phyloP scores from a whole-genome alignment of 2,797 vertebrate genomes.

The Manis crassicaudata region DNA sequence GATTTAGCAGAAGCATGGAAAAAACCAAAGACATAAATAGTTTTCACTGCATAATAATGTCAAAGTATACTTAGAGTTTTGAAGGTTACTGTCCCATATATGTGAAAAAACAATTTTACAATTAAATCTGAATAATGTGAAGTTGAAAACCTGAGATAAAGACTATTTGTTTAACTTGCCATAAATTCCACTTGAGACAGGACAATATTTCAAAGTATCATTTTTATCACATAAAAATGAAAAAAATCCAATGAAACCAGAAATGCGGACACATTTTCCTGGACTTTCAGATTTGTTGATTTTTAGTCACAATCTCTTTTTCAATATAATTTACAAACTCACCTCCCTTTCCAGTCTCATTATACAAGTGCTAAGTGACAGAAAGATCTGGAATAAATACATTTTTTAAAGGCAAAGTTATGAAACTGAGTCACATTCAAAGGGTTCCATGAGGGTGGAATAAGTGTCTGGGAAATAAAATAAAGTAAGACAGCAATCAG shows the following conservation, averaged over 20 bases:
- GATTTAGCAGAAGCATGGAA: neutral
- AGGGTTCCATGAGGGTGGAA: slow-evolving; percentile 81
- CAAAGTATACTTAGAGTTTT: neutral
- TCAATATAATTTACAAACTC: slow-evolving; percentile 76
- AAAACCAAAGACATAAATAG: neutral
- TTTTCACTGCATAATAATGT: neutral
- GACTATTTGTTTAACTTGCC: slow-evolving; percentile 9
- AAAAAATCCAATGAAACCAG: slow-evolving; percentile 91
- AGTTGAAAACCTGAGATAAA: neutral
- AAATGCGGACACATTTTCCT: slow-evolving; percentile 84
- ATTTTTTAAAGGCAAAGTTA: slow-evolving; percentile 83
- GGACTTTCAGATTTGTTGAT: slow-evolving; percentile 81
- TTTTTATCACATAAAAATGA: slow-evolving; percentile 90
- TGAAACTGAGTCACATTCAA: slow-evolving; percentile 85
- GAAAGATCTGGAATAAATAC: slow-evolving; percentile 83
- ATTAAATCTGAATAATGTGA: neutral
- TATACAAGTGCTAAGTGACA: slow-evolving; percentile 84
- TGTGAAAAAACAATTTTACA: neutral
- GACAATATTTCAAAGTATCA: slow-evolving; percentile 90
- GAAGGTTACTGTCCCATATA: neutral
- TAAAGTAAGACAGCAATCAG: slow-evolving; percentile 49
- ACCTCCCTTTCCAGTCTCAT: slow-evolving; percentile 79
- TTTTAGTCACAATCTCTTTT: slow-evolving; percentile 77
- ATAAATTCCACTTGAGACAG: slow-evolving; percentile 60
- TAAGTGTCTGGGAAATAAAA: slow-evolving; percentile 78